Percentiles rank a stretch among this genome's conserved stretches.
These are phyloP conservation scores for Serrognathus titanus DNA, from an alignment of 2,888 invertebrate genomes.

Conservation along the genomic window DNA sequence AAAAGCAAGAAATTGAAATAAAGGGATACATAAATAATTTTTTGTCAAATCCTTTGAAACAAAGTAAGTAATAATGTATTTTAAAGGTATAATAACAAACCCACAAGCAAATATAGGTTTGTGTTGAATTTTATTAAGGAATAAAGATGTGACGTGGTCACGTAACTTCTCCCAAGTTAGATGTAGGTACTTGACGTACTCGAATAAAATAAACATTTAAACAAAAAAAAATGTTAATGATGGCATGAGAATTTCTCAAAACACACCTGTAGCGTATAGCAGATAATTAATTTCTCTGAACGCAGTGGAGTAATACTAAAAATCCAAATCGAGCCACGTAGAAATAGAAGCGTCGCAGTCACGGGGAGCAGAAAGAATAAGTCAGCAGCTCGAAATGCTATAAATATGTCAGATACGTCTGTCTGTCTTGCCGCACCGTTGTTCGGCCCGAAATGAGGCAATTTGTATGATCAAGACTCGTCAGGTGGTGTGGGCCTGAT, in stretches of 20 bases:
- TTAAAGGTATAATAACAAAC: too few species aligned
- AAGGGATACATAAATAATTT: too few species aligned
- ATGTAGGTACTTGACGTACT: neutral
- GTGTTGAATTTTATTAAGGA: too few species aligned
- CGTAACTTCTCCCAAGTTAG: neutral
- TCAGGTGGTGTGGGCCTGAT: slow-evolving; percentile 29
- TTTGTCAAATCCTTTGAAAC: too few species aligned
- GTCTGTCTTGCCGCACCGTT: slow-evolving; percentile 20
- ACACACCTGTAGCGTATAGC: too few species aligned
- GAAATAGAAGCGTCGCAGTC: slow-evolving; percentile 17
- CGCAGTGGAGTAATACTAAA: neutral
- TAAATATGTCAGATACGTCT: slow-evolving; percentile 27
- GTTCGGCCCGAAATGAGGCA: slow-evolving; percentile 27
- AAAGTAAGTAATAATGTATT: too few species aligned
- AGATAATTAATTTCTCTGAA: too few species aligned
- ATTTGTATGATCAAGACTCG: slow-evolving; percentile 30
- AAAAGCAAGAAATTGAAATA: too few species aligned
- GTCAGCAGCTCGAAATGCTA: slow-evolving; percentile 20
- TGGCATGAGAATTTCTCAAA: too few species aligned
- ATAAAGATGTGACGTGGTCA: neutral
- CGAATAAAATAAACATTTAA: neutral
- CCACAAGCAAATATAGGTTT: too few species aligned
- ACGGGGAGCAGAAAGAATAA: slow-evolving; percentile 23
- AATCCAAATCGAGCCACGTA: slow-evolving; percentile 4
- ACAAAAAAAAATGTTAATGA: too few species aligned